A percentile compares a stretch with the other conserved stretches of the same genome.
Evolutionary conservation across 1,140 invertebrate species (phyloP).

Genomic region (Drosophila kikkawai): DNA sequence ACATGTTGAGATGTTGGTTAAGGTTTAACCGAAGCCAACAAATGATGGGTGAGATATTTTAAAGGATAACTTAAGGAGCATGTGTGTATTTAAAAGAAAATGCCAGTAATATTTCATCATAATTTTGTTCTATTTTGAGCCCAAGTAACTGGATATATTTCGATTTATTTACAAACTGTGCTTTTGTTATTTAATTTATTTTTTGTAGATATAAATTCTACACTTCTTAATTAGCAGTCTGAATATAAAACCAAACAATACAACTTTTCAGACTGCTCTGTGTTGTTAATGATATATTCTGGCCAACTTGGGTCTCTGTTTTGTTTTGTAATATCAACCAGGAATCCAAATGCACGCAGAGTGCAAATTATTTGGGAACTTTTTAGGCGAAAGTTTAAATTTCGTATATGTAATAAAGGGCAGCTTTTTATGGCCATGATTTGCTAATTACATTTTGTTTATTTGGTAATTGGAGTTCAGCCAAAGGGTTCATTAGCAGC

Average conservation of each 20-base stretch:
- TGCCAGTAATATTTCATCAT: background rate
- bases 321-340: conserved; percentile 17
- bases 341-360: conserved; percentile 6
- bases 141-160: background rate
- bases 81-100: background rate
- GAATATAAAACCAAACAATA: background rate
- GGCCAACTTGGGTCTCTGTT: background rate
- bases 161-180: background rate
- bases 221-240: background rate
- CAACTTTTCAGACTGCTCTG: background rate
- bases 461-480: conserved; percentile 35
- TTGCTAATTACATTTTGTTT: conserved; percentile 35
- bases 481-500: conserved; percentile 37
- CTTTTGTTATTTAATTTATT: background rate
- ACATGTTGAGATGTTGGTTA: conserved; percentile 34
- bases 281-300: conserved; percentile 10
- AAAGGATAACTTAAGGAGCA: background rate
- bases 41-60: conserved; percentile 4
- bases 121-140: background rate
- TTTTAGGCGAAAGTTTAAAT: conserved; percentile 13
- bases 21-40: conserved; percentile 1
- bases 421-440: conserved; percentile 34
- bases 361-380: conserved; percentile 23
- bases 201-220: too few species aligned
- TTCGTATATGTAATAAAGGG: conserved; percentile 13